These are phyloP conservation scores for Mastomys coucha DNA, from an alignment of 2,113 vertebrate genomes.

Conservation along the genomic window DNA sequence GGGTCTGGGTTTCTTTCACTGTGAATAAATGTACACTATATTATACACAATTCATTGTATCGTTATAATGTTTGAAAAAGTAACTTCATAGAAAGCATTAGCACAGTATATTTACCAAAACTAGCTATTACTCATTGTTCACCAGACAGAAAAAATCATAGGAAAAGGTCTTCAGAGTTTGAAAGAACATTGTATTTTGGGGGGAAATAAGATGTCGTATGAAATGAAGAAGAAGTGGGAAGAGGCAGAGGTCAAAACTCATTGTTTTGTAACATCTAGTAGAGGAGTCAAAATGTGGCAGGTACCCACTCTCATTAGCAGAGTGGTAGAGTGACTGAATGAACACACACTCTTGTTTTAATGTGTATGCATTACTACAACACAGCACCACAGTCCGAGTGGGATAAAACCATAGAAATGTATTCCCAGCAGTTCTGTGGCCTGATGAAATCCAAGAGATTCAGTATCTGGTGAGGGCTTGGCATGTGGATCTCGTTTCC, in stretches of 20 bases:
- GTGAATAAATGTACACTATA: not conserved
- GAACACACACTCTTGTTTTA: not conserved
- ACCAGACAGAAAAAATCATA: not conserved
- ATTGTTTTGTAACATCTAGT: not conserved
- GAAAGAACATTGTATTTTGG: constrained; percentile 3
- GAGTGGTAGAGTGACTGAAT: not conserved
- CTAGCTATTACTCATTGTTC: not conserved
- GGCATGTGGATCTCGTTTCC: not conserved
- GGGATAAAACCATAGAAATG: not conserved
- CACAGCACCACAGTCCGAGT: too few species aligned
- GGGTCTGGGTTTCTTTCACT: constrained; percentile 2
- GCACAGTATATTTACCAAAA: not conserved
- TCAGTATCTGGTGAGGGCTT: not conserved
- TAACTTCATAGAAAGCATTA: not conserved
- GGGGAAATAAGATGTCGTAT: not conserved
- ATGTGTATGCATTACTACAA: not conserved
- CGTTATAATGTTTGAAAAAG: not conserved
- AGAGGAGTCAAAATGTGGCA: not conserved
- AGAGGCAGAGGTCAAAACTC: not conserved
- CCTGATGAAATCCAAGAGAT: not conserved
- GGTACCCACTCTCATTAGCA: not conserved
- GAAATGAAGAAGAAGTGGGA: not conserved
- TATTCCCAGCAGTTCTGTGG: not conserved
- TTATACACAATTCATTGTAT: not conserved
- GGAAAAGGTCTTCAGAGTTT: not conserved